Base-by-base conservation (phyloP, 2,113 vertebrate genomes). In the Hoplias malabaricus region DNA sequence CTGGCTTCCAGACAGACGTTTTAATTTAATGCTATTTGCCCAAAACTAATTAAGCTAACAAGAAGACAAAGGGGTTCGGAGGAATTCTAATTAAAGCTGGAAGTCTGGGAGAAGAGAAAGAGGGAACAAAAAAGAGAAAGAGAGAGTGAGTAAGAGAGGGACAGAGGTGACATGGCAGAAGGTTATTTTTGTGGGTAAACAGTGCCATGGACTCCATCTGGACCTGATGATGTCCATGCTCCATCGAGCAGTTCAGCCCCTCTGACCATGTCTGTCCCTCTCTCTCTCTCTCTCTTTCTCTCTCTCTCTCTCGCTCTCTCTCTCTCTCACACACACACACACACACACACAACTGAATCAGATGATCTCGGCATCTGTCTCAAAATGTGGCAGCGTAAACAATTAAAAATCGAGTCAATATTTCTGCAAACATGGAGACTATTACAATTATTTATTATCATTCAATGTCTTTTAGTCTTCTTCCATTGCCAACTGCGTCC, bases 151-250 rank as follows among this genome's bases (percentile, higher is more conserved):
- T 71, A 29, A 2, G 27, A 46, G 59, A 85, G 31, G 61, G 48
- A 36, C 21, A 3, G 76, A 89, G 87, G 88, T 90, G 89, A 90
- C 86, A 86, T 86, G 90, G 87, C 69, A 75, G 85, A 86, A 86
- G 80, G 79, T 83, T 84, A 87, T 88, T 83, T 89, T 80, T 19
- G 62, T 36, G 80, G 74, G 84, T 87, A 88, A 90, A 90, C 85
- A 89, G 84, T 84, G 82, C 75, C 21, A 78, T 62, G 53, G 69
- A 81, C 80, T 85, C 84, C 86, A 87, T 89, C 85, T 85, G 86
- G 73, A 75, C 46, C 27, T 27, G 40, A 70, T 71, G 46, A 27
- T 50, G 46, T 69, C 43, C 77, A 84, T 68, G 57, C 63, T 11
- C 53, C 13, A 43, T 12, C 14, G 46, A 36, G 25, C 13, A 57